These are phyloP conservation scores for Pseudochaenichthys georgianus DNA, from an alignment of 2,797 vertebrate species.

Conservation along the genomic window DNA sequence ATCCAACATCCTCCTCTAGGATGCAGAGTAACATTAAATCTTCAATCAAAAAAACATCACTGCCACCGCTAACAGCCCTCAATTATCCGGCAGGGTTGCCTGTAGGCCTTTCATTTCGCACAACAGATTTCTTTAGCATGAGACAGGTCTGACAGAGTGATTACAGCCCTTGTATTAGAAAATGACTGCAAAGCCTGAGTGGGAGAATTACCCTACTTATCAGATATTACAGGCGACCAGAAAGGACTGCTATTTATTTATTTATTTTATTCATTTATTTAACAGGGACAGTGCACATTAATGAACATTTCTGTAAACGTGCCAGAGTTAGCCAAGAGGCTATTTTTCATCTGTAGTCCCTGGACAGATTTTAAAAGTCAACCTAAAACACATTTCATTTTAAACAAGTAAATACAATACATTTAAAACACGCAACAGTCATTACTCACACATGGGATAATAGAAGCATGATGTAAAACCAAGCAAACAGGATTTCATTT, in stretches of 20 bases:
- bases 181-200: constrained; percentile 63
- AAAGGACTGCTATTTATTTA: constrained; percentile 43
- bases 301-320: no score
- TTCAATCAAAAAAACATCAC: constrained; percentile 69
- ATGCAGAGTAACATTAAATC: constrained; percentile 74
- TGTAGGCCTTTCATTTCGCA: constrained; percentile 59
- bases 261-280: no score
- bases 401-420: no score
- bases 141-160: constrained; percentile 69
- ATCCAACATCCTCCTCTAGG: constrained; percentile 68
- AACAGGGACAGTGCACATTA: no score
- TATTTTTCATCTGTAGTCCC: no score
- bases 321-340: no score
- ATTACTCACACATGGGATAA: constrained; percentile 57
- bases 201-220: constrained; percentile 66
- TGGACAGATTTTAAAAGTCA: no score
- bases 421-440: no score
- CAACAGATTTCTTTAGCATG: constrained; percentile 49
- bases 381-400: no score
- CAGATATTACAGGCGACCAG: constrained; percentile 57
- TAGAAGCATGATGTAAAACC: constrained; percentile 56
- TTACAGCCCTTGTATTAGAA: constrained; percentile 66
- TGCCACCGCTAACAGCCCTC: constrained; percentile 54
- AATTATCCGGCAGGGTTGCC: constrained; percentile 61
- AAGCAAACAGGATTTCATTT: constrained; percentile 59